Percentiles rank a stretch among this genome's conserved stretches.
These are phyloP conservation scores for Tonatia bakeri DNA, from an alignment of 2,113 vertebrate species.

Conservation along the genomic window DNA sequence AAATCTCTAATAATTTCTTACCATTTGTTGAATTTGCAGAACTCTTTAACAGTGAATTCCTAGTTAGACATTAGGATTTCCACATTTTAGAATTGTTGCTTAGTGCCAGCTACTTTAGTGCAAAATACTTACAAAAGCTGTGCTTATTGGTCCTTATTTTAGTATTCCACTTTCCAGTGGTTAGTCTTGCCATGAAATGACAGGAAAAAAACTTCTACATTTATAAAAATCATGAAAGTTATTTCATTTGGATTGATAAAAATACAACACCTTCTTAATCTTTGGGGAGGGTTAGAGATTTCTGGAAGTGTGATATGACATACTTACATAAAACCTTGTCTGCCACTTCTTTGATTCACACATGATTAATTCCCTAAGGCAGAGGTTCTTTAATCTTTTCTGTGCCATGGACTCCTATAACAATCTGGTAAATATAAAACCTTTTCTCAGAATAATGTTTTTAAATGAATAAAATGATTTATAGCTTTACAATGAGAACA, in stretches of 20 bases:
- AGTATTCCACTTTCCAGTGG: not conserved
- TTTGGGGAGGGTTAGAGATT: not conserved
- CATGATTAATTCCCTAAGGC: not conserved
- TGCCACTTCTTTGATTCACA: not conserved
- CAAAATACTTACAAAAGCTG: not conserved
- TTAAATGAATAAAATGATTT: not conserved
- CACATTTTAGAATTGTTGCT: not conserved
- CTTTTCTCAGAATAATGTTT: not conserved
- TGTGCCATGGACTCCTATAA: not conserved
- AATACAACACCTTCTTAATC: not conserved
- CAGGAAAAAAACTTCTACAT: not conserved
- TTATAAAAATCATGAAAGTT: not conserved
- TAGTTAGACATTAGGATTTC: not conserved
- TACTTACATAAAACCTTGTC: not conserved
- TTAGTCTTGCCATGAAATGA: not conserved
- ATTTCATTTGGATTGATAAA: constrained; percentile 3
- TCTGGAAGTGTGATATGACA: not conserved
- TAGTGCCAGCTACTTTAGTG: not conserved
- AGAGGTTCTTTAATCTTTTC: constrained; percentile 6
- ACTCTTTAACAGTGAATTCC: not conserved
- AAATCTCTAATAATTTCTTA: not conserved
- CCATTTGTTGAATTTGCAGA: not conserved
- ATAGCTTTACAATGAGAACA: not conserved
- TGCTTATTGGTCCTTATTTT: not conserved
- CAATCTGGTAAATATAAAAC: not conserved